phyloP scores from a whole-genome alignment of 2,113 vertebrate genomes.

The Trogon surrucura region DNA sequence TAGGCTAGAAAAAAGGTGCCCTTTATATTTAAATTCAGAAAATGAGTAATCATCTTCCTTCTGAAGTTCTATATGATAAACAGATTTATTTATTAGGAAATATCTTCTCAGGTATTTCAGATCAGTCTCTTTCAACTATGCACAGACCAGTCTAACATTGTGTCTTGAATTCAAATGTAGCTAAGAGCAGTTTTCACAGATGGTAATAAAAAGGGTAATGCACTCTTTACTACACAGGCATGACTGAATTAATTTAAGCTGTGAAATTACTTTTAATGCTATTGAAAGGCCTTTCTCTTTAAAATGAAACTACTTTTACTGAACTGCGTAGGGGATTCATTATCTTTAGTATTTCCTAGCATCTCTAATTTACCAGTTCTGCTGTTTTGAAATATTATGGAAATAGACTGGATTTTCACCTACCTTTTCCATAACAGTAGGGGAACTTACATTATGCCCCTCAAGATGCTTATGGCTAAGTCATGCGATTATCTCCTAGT shows the following conservation, averaged over 20 bases:
- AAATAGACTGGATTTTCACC: background rate
- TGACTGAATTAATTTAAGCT: conserved; percentile 9
- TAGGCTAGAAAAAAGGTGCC: background rate
- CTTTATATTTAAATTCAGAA: background rate
- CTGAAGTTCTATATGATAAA: background rate
- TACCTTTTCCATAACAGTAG: background rate
- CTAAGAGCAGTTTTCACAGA: background rate
- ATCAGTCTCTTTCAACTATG: background rate
- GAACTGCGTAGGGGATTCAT: background rate
- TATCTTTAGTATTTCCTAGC: background rate
- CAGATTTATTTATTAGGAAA: conserved; percentile 10
- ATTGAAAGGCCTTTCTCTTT: background rate
- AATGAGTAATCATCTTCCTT: background rate
- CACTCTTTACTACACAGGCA: background rate
- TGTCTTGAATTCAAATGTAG: background rate
- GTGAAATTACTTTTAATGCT: conserved; percentile 25
- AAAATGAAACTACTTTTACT: background rate
- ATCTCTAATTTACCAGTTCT: background rate
- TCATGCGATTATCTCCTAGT: background rate
- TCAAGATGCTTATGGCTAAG: background rate
- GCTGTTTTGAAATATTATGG: background rate
- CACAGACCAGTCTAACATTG: background rate
- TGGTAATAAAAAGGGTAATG: background rate
- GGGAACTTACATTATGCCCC: background rate
- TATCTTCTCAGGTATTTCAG: background rate